Conservation (phyloP, 2,797 vertebrate genomes). For the Peromyscus attwateri region DNA sequence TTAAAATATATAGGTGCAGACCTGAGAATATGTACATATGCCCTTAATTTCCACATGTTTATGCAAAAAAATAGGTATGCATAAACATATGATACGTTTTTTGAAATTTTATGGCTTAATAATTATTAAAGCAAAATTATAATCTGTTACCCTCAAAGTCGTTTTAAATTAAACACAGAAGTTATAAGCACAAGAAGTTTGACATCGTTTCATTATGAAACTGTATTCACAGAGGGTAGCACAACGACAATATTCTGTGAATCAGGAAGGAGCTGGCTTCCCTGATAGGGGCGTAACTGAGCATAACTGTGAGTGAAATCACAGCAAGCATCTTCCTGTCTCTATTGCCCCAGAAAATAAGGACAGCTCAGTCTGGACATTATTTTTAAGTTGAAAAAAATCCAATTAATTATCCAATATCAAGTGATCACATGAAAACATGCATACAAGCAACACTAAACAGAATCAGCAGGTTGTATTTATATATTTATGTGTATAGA, state of each 20-base stretch:
- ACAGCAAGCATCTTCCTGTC: neutral
- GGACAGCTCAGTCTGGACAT: neutral
- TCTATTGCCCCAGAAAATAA: neutral
- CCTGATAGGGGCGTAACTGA: no score
- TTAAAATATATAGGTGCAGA: neutral
- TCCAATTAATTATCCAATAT: neutral
- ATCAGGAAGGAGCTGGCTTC: neutral
- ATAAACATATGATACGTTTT: neutral
- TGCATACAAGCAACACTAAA: neutral
- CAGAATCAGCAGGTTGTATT: neutral
- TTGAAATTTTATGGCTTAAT: neutral
- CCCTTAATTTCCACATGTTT: neutral
- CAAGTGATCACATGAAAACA: neutral
- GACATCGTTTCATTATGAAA: slow-evolving; percentile 33
- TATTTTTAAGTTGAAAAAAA: neutral
- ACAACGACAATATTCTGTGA: neutral
- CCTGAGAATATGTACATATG: neutral
- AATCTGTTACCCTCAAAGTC: neutral
- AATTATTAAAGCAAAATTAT: slow-evolving; percentile 20
- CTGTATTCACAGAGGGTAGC: neutral
- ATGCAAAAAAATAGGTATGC: neutral
- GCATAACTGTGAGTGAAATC: neutral
- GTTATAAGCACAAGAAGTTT: neutral
- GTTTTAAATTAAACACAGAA: slow-evolving; percentile 41
- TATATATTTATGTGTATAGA: neutral